These are phyloP conservation scores for Desoria tigrina DNA, from an alignment of 2,888 invertebrate species.

Conservation along the genomic window DNA sequence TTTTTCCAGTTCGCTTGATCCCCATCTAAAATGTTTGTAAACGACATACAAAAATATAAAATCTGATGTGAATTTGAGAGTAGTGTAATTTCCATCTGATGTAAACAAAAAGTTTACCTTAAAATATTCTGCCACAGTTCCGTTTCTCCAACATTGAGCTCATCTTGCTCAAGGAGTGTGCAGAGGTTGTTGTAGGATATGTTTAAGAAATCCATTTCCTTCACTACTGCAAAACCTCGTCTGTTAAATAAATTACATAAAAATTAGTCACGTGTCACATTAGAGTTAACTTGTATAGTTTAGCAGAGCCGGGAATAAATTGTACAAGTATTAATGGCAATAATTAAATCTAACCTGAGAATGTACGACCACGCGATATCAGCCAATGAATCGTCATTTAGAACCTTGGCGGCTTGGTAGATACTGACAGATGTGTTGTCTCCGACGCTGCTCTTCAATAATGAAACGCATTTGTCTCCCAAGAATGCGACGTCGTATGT, in stretches of 20 bases:
- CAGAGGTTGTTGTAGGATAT: constrained; percentile 40
- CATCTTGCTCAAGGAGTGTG: constrained; percentile 41
- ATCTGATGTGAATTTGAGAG: background rate
- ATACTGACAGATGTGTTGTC: constrained; percentile 46
- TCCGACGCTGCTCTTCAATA: constrained; percentile 45
- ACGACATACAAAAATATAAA: constrained; percentile 5
- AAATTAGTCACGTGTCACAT: background rate
- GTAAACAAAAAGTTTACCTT: constrained; percentile 25
- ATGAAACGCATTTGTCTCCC: constrained; percentile 42
- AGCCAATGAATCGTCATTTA: constrained; percentile 42
- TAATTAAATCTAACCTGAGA: constrained; percentile 23
- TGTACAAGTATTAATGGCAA: background rate
- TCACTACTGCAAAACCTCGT: constrained; percentile 44
- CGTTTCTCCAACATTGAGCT: constrained; percentile 46
- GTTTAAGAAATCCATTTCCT: constrained; percentile 44
- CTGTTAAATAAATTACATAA: constrained; percentile 9
- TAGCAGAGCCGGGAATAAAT: background rate
- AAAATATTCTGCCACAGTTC: constrained; percentile 44
- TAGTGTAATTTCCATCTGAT: too few species aligned
- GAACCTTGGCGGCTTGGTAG: constrained; percentile 45
- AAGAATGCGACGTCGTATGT: constrained; percentile 42
- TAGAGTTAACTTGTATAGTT: background rate
- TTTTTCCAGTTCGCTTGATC: constrained; percentile 40
- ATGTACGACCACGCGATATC: constrained; percentile 44
- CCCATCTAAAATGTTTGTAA: constrained; percentile 32